A percentile compares a stretch with the other conserved stretches of the same genome.
Evolutionary conservation across 1,140 invertebrate species (phyloP).

Genomic region (Drosophila guanche): DNA sequence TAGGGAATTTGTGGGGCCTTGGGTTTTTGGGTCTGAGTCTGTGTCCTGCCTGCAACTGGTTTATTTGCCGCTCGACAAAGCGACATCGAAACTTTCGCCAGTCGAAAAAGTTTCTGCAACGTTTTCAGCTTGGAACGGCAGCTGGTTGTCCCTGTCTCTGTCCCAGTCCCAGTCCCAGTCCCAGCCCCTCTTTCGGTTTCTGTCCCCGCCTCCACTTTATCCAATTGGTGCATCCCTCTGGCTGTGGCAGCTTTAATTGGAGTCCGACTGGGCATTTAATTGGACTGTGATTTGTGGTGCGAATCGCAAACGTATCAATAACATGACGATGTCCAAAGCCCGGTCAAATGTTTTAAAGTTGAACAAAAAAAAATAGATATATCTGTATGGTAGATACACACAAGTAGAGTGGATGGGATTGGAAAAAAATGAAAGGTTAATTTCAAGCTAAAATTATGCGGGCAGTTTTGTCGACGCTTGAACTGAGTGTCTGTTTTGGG

Average conservation of each 20-base stretch:
- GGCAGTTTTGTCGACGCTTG: slow-evolving; percentile 28
- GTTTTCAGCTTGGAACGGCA: slow-evolving; percentile 47
- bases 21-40: background rate
- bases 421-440: slow-evolving; percentile 3
- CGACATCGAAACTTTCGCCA: slow-evolving; percentile 60
- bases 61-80: slow-evolving; percentile 57
- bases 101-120: slow-evolving; percentile 65
- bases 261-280: slow-evolving; percentile 73
- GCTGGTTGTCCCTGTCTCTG: slow-evolving; percentile 14
- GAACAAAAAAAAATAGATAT: background rate
- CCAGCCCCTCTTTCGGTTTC: background rate
- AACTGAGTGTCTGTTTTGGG: slow-evolving; percentile 28
- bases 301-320: slow-evolving; percentile 67
- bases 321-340: slow-evolving; percentile 7
- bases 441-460: slow-evolving; percentile 41
- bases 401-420: background rate
- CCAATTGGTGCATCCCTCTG: slow-evolving; percentile 35
- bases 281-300: slow-evolving; percentile 76
- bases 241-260: slow-evolving; percentile 68
- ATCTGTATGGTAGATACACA: background rate
- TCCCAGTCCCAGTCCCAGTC: background rate
- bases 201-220: background rate
- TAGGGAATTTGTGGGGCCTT: slow-evolving; percentile 1
- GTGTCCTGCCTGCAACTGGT: slow-evolving; percentile 29
- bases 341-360: slow-evolving; percentile 15